Percentiles rank a stretch among this genome's conserved stretches.
These are phyloP conservation scores for Polyodon spathula DNA, from an alignment of 2,113 vertebrate species.

Conservation along the genomic window DNA sequence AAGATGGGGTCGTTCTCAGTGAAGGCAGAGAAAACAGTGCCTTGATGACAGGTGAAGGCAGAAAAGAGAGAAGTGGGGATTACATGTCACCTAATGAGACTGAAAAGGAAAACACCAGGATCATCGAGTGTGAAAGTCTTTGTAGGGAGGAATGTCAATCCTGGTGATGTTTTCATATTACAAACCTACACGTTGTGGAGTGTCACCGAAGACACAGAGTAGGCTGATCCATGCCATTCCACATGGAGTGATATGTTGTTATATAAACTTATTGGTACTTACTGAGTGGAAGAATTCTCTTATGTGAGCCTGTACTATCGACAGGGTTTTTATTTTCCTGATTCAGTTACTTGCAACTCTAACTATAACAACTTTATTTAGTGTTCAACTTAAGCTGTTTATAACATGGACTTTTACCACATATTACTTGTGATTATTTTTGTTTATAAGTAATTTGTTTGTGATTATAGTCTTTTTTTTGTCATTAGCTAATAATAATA, in stretches of 20 bases:
- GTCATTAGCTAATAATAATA: too few relatives aligned
- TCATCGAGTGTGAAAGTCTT: slow-evolving; percentile 36
- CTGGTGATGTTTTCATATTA: slow-evolving; percentile 26
- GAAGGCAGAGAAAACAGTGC: slow-evolving; percentile 48
- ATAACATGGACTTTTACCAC: too few relatives aligned
- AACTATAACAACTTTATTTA: too few relatives aligned
- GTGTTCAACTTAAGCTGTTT: too few relatives aligned
- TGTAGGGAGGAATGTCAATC: slow-evolving; percentile 24
- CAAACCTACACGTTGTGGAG: slow-evolving; percentile 16
- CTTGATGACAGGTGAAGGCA: slow-evolving; percentile 54
- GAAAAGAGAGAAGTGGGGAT: slow-evolving; percentile 41
- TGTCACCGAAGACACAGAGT: accelerated
- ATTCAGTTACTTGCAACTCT: too few relatives aligned
- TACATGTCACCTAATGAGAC: slow-evolving; percentile 46
- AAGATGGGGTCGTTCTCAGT: slow-evolving; percentile 25
- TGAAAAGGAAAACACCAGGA: slow-evolving; percentile 45
- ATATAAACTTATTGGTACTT: neutral
- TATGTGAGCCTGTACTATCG: too few relatives aligned
- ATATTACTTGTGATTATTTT: too few relatives aligned
- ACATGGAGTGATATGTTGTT: slow-evolving; percentile 7
- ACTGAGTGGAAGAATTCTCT: too few relatives aligned
- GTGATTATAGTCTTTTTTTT: too few relatives aligned
- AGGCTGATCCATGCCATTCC: neutral
- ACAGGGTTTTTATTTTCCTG: too few relatives aligned
- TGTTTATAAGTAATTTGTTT: too few relatives aligned